These are phyloP conservation scores for Chaenocephalus aceratus DNA, from an alignment of 2,113 vertebrate genomes.

Conservation along the genomic window DNA sequence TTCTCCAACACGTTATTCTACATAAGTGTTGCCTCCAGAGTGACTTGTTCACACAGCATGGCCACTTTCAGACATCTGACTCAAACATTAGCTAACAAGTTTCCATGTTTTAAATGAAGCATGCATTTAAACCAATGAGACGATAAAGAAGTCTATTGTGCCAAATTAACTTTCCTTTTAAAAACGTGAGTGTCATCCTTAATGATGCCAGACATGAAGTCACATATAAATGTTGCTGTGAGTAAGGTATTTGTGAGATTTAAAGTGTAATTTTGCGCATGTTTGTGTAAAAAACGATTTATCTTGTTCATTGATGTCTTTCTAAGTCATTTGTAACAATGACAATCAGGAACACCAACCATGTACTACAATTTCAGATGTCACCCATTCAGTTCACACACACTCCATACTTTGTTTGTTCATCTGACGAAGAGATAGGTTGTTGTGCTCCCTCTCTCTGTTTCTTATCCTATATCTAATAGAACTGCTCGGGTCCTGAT, in stretches of 20 bases:
- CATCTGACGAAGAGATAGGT: too few relatives aligned
- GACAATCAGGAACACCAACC: slow-evolving; percentile 24
- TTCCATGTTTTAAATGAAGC: slow-evolving; percentile 44
- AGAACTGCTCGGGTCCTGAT: too few relatives aligned
- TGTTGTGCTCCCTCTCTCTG: too few relatives aligned
- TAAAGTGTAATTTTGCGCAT: slow-evolving; percentile 36
- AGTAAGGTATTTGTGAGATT: slow-evolving; percentile 14
- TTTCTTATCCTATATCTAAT: too few relatives aligned
- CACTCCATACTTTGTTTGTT: neutral
- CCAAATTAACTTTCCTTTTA: neutral
- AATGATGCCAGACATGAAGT: slow-evolving; percentile 34
- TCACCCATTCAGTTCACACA: slow-evolving; percentile 12
- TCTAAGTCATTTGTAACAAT: neutral
- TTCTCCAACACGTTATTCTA: slow-evolving; percentile 52
- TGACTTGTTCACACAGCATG: slow-evolving; percentile 29
- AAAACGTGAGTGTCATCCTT: slow-evolving; percentile 9
- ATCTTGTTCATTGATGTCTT: slow-evolving; percentile 8
- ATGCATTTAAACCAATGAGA: slow-evolving; percentile 18
- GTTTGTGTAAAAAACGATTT: slow-evolving; percentile 15
- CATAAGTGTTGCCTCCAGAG: slow-evolving; percentile 42
- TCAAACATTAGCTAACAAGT: slow-evolving; percentile 53
- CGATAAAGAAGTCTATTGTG: slow-evolving; percentile 9
- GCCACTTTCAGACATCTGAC: slow-evolving; percentile 35
- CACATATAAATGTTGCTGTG: slow-evolving; percentile 29
- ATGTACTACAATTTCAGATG: slow-evolving; percentile 44